These are phyloP conservation scores for Bostrychus sinensis DNA, from an alignment of 2,113 vertebrate species.

Conservation along the genomic window DNA sequence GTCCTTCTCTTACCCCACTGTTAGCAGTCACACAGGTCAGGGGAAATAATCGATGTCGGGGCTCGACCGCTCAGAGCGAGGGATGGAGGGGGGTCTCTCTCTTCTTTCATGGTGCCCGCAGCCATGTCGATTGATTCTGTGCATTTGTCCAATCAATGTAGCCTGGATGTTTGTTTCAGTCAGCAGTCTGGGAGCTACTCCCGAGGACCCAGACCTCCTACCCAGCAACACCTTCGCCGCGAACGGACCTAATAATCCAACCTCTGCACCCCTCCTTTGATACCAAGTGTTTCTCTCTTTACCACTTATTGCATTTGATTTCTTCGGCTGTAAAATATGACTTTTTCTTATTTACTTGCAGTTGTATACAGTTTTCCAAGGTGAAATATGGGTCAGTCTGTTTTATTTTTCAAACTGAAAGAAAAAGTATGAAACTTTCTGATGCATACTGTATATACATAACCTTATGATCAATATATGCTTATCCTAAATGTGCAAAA, in stretches of 20 bases:
- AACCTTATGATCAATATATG: too few species aligned
- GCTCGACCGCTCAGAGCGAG: conserved; percentile 13
- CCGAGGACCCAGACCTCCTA: conserved; percentile 21
- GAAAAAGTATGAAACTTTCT: not conserved
- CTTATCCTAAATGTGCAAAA: too few species aligned
- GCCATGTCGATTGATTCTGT: conserved; percentile 70
- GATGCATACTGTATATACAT: too few species aligned
- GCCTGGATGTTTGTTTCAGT: conserved; percentile 68
- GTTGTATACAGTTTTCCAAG: not conserved
- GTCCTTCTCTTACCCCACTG: conserved; percentile 33
- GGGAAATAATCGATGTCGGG: conserved; percentile 45
- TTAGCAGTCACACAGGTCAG: conserved; percentile 44
- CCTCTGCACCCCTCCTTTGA: conserved; percentile 7
- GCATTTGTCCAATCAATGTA: conserved; percentile 65
- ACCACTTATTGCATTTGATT: not conserved
- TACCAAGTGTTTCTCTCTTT: not conserved
- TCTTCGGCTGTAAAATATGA: not conserved
- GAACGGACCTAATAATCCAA: conserved; percentile 23
- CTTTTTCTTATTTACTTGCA: not conserved
- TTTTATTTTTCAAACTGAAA: not conserved
- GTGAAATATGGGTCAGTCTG: not conserved
- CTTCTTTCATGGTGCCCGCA: conserved; percentile 47
- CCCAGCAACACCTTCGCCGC: conserved; percentile 10
- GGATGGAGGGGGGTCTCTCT: conserved; percentile 33
- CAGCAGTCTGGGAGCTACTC: conserved; percentile 48